Evolutionary conservation across 2,797 vertebrate genomes (phyloP), one percentile per base, ranked within the genome.

Genomic region (Chaunax sp.): DNA sequence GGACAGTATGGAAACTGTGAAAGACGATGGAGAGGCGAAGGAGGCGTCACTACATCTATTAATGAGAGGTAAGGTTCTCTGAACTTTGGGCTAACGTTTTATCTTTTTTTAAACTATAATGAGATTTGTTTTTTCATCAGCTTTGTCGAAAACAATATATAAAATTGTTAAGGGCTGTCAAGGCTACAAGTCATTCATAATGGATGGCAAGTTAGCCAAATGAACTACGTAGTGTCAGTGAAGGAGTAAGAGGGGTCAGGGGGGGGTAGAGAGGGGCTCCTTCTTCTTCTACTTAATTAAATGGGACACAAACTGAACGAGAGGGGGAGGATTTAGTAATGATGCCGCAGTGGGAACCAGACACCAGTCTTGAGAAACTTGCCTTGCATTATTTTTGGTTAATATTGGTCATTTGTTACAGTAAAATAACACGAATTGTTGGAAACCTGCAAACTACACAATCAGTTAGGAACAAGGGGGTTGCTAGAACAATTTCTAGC

Each of bases 1-100:
- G 33, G 43, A 60, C 69, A 65, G 2, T 1, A 92, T 91, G 92
- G 85, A 82, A 75, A 83, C 72, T 12, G 81, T 68, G 1, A 57
- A 61, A 18, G 87, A 88, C 55, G 86, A 76, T 15, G 84, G 62
- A 66, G 85, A 86, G 35, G 57, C 66, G 86, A 64, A 43, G 30
- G 86, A 52, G 37, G 68, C 55, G 75, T 83, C 86, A 11, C 72
- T 75, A 0, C 85, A 88, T 19, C 67, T 15, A 8, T 86, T 89
- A 12, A 72, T 80, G 1, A 40, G 52, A 87, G 92, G 92, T 94
- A 91, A 75, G 82, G 22, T 0, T 11, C 22, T 0, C n/a, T n/a
- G n/a, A n/a, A n/a, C n/a, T n/a, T n/a, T n/a, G n/a, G n/a, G n/a
- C 15, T n/a, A 30, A 30, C 3, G 14, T 26, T 49, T 3, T 13